Evolutionary conservation across 2,888 invertebrate species (phyloP), one percentile per base, ranked within the genome.

Genomic region (Tethea ocularis): DNA sequence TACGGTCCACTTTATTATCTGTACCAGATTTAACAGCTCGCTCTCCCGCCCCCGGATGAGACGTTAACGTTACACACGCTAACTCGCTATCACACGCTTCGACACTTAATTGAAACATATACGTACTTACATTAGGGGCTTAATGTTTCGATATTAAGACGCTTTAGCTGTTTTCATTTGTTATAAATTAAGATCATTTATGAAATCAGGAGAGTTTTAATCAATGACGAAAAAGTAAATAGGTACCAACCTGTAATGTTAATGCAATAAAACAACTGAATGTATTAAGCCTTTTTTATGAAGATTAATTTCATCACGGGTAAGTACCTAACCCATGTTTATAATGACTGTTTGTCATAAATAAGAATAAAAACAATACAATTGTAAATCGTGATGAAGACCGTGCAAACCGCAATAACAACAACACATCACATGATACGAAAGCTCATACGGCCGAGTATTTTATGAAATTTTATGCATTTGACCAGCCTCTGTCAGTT

Each of bases 1-100:
- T 84, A 84, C 82, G 66, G 78, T 78, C 78, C 78, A 83, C 81
- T 86, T 85, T 86, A 86, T 82, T 86, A 84, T 84, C 85, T 80
- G 70, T 74, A 68, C 76, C 77, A 82, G 80, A 82, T 82, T 86
- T 81, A 80, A 84, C 77, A 74, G 61, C 73, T 60, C 70, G 63
- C 68, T 74, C 67, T 64, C 51, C 61, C 57, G 67, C 61, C 62
- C 66, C 71, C 61, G 62, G 76, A 70, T 72, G 72, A 78, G 73
- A 72, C 72, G 71, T 68, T 75, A 69, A 68, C 67, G 68, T 62
- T 66, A 63, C 64, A 61, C 61, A 64, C 58, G 64, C 59, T 63
- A 65, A 70, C 66, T 69, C 61, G 67, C 64, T 67, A 68, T 60
- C 58, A 56, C 51, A 67, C 54, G 63, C 63, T 57, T 51, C 41